Base-by-base conservation (phyloP, 2,113 vertebrate species). In the Osmerus mordax region DNA sequence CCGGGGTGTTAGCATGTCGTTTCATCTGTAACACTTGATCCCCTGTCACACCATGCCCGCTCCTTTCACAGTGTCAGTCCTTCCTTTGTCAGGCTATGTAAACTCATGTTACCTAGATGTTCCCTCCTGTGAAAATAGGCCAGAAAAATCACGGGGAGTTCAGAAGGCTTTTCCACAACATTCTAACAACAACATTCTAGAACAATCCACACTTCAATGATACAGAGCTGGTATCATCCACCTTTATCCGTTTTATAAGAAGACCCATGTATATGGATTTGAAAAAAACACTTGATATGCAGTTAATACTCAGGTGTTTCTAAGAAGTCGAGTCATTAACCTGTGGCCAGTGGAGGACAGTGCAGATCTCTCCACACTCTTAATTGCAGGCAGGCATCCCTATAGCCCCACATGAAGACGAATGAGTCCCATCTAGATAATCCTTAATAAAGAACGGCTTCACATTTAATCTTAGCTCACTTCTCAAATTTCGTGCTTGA, bases 371-470 rank as follows among this genome's bases (percentile, higher is more conserved):
- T 84, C 84, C 54, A 86, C 81, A 82, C 83, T 90, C 87, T 86
- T 87, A 85, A 91, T 90, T 90, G 89, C 89, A 86, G 81, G 72
- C 83, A 88, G 87, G 82, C 86, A 87, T 85, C 87, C 79, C 86
- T 77, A 82, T 81, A 84, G 69, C 84, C 86, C 83, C 85, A 84
- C 84, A 83, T 86, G 83, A 87, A 88, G 86, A 88, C 85, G 83
- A 77, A 73, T 62, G 82, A 89, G 87, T 87, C 88, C 89, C 88
- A 89, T 89, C 89, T 83, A 90, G 88, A 91, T 91, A 90, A 93
- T 92, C 89, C 88, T 90, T 91, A 92, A 91, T 92, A 92, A 92
- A 92, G 88, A 92, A 90, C 65, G 84, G 91, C 88, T 92, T 92
- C 87, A 73, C 90, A 84, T 91, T 91, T 92, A 92, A 93, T 93